Conservation (phyloP, 2,113 vertebrate species). For the Callaeas wilsoni region DNA sequence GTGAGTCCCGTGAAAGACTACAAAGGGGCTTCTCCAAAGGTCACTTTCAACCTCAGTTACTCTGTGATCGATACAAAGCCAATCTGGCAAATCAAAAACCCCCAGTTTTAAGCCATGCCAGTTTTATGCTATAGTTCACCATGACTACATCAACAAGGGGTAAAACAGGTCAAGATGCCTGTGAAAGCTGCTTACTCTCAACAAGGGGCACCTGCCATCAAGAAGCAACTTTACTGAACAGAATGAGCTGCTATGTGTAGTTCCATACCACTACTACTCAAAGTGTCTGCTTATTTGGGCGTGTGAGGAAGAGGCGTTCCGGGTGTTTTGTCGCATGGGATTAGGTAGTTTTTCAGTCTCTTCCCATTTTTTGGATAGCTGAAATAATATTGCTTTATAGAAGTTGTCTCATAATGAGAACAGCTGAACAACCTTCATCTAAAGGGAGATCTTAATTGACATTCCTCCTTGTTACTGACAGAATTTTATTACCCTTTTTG, state of each 20-base stretch:
- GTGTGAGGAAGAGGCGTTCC: background rate
- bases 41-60: background rate
- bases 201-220: background rate
- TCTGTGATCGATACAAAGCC: background rate
- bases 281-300: background rate
- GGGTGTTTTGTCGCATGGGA: background rate
- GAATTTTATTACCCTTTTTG: background rate
- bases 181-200: background rate
- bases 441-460: background rate
- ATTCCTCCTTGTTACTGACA: background rate
- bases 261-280: background rate
- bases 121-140: background rate
- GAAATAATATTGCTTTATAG: background rate
- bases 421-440: background rate
- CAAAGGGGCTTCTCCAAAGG: background rate
- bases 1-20: background rate
- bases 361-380: background rate
- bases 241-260: rapidly evolving
- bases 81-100: background rate
- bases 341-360: background rate
- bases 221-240: background rate
- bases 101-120: background rate
- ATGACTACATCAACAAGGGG: background rate
- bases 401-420: background rate
- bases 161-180: background rate